phyloP scores from a whole-genome alignment of 2,888 invertebrate species.

The Aleiodes leptofemur region DNA sequence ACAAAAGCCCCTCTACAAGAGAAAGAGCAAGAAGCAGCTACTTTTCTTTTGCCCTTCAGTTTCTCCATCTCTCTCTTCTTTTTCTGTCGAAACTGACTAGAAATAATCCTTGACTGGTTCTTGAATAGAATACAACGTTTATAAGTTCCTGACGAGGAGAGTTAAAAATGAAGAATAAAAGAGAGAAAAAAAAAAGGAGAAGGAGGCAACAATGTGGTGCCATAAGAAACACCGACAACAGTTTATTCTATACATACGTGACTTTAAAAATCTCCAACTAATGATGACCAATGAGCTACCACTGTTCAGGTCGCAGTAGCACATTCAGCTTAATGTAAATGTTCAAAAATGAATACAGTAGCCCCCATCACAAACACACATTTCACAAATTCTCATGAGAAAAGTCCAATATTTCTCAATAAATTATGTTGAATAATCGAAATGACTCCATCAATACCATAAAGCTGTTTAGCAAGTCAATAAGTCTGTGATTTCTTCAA shows the following conservation, averaged over 20 bases:
- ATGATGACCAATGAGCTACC: slow-evolving; percentile 46
- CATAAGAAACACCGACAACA: background rate
- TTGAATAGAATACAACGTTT: slow-evolving; percentile 28
- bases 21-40: background rate
- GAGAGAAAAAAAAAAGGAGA: background rate
- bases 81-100: slow-evolving; percentile 32
- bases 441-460: too few species aligned
- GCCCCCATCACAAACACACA: too few species aligned
- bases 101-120: slow-evolving; percentile 37
- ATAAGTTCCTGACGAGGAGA: background rate
- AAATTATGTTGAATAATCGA: too few species aligned
- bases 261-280: slow-evolving; percentile 30
- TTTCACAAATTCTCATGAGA: too few species aligned
- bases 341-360: slow-evolving; percentile 20
- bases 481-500: too few species aligned
- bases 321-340: slow-evolving; percentile 14
- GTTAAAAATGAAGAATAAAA: background rate
- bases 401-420: too few species aligned
- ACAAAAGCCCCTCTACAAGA: slow-evolving; percentile 49
- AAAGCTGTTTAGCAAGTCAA: background rate
- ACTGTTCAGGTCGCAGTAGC: slow-evolving; percentile 41
- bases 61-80: background rate
- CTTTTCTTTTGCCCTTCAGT: slow-evolving; percentile 27
- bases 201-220: background rate
- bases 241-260: background rate